Percentiles rank a stretch among this genome's conserved stretches.
phyloP scores from a whole-genome alignment of 2,888 invertebrate genomes.

The Crioceris asparagi region DNA sequence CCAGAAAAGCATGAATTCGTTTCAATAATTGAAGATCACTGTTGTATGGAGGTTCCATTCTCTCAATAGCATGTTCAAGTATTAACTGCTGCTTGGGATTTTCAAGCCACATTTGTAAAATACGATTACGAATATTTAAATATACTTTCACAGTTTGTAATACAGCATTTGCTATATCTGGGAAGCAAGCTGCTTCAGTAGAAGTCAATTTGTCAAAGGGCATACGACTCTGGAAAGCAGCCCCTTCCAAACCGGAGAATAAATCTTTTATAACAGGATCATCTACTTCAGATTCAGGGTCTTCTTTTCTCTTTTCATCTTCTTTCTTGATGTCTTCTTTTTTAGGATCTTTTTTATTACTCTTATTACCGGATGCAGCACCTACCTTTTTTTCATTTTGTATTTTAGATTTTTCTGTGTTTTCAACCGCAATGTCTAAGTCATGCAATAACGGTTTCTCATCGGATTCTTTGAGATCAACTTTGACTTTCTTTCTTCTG shows the following conservation, averaged over 20 bases:
- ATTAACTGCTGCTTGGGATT: constrained; percentile 88
- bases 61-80: constrained; percentile 67
- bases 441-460: constrained; percentile 53
- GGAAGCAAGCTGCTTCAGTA: constrained; percentile 86
- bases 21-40: constrained; percentile 76
- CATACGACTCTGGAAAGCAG: constrained; percentile 86
- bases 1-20: constrained; percentile 82
- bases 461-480: constrained; percentile 46
- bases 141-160: constrained; percentile 74
- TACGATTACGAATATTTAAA: constrained; percentile 72
- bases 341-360: constrained; percentile 36
- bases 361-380: constrained; percentile 37
- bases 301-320: constrained; percentile 49
- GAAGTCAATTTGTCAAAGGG: constrained; percentile 93
- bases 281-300: constrained; percentile 54
- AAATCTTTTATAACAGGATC: constrained; percentile 45
- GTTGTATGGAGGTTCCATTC: constrained; percentile 86
- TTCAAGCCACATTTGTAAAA: constrained; percentile 80
- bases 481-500: too few relatives aligned
- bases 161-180: constrained; percentile 77
- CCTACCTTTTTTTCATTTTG: constrained; percentile 44
- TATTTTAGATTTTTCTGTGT: constrained; percentile 50
- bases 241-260: constrained; percentile 66
- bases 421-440: constrained; percentile 50
- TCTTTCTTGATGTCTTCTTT: constrained; percentile 37